A percentile compares a stretch with the other conserved stretches of the same genome.
Evolutionary conservation across 92 coral and sea anemone species (phyloP).

Genomic region (Desmophyllum pertusum): DNA sequence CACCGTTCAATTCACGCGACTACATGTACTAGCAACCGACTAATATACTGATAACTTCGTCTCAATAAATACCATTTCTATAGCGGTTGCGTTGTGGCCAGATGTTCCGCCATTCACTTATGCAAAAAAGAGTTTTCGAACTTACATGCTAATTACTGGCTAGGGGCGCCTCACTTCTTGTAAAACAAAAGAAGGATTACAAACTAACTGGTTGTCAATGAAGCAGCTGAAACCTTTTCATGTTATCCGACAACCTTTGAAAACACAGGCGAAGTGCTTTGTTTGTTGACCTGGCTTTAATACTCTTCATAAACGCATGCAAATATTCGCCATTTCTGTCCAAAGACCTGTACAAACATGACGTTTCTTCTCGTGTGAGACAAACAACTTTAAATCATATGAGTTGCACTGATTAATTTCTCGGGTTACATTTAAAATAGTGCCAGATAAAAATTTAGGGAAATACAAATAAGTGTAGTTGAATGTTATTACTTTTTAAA

Average conservation of each 20-base stretch:
- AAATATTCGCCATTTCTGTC: not conserved
- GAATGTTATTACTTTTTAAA: not conserved
- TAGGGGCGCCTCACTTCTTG: not conserved
- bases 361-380: not conserved
- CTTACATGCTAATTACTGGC: not conserved
- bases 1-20: not conserved
- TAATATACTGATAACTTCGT: not conserved
- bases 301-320: not conserved
- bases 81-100: not conserved
- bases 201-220: conserved; percentile 10
- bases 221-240: conserved; percentile 26
- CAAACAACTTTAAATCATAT: not conserved
- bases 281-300: conserved; percentile 3
- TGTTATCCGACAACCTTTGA: conserved; percentile 4
- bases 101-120: not conserved
- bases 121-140: not conserved
- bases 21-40: too few relatives aligned
- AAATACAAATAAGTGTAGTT: not conserved
- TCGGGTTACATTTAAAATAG: not conserved
- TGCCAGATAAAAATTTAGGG: not conserved
- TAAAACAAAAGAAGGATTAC: conserved; percentile 15
- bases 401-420: not conserved
- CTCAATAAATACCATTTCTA: not conserved
- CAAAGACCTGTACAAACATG: not conserved
- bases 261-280: conserved; percentile 9